A percentile compares a stretch with the other conserved stretches of the same genome.
These are phyloP conservation scores for Tiliacea citrago DNA, from an alignment of 2,888 invertebrate species.

Conservation along the genomic window DNA sequence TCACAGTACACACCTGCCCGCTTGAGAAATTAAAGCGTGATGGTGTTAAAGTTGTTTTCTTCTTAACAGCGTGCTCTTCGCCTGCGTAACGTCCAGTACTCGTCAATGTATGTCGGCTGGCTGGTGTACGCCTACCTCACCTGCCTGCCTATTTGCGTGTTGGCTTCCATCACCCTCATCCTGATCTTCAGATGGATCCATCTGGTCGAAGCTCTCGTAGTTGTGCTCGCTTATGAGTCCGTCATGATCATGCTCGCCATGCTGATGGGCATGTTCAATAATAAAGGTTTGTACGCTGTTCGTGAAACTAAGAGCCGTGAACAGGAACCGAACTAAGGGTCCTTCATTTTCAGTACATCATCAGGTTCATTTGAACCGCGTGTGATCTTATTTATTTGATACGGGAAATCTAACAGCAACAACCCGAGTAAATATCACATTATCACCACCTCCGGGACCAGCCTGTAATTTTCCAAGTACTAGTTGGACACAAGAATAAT, in stretches of 20 bases:
- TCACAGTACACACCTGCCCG: too few species aligned
- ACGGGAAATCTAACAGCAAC: neutral
- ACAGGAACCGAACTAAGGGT: too few species aligned
- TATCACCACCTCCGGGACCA: neutral
- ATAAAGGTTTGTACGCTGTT: slow-evolving; percentile 70
- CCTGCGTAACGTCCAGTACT: slow-evolving; percentile 79
- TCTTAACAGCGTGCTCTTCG: slow-evolving; percentile 77
- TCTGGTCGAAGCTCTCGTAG: slow-evolving; percentile 75
- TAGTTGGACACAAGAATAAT: neutral
- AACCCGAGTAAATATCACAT: neutral
- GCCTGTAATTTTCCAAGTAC: neutral
- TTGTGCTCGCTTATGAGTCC: slow-evolving; percentile 77
- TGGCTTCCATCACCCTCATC: slow-evolving; percentile 79
- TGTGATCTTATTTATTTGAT: neutral
- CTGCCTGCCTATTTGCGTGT: slow-evolving; percentile 78
- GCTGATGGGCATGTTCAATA: slow-evolving; percentile 85
- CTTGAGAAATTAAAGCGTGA: neutral
- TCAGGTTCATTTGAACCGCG: too few species aligned
- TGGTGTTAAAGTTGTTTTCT: neutral
- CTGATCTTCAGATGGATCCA: slow-evolving; percentile 86
- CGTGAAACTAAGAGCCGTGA: neutral
- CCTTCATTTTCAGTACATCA: neutral
- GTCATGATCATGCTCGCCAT: slow-evolving; percentile 82
- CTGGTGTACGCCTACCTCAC: slow-evolving; percentile 79
- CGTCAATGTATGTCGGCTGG: slow-evolving; percentile 82